Evolutionary conservation across 2,888 invertebrate species (phyloP), one percentile per base, ranked within the genome.

Genomic region (Thelaira solivaga): DNA sequence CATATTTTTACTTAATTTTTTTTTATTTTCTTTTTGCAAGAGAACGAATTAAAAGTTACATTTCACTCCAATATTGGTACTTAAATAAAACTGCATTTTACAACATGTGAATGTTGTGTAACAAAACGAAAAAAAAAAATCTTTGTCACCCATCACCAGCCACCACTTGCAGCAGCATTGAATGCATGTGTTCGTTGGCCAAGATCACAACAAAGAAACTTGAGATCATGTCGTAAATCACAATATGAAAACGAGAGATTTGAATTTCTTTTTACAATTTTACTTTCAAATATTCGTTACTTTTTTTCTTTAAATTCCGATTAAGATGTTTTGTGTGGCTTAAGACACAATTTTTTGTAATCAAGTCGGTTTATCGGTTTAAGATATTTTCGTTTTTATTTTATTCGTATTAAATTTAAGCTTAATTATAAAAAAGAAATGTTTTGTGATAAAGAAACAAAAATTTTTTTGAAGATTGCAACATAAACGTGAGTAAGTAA

Each of bases 211-310:
- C 81, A 82, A 82, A 82, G 86, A 85, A 86, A 86, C 74, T 78
- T 82, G 83, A 86, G 83, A 82, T 83, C 83, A 75, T 83, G 83
- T 81, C 82, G 83, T 86, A 86, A 86, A 86, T 86, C 86, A 86
- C 53, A 20, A 55, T 41, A 59, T 24, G 4, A 36, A 26, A 29
- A 39, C 31, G 22, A 49, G 29, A 41, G 49, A 61, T 22, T n/a
- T n/a, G n/a, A 51, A 45, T 47, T 59, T 31, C n/a, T 59, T 61
- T 49, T 24, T 34, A 68, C 22, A 62, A 49, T 41, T 49, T 34
- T 49, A 59, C 36, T 36, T 67, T 45, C 45, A 75, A 68, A 68
- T 47, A 31, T n/a, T 61, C 29, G 62, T 8, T 43, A 10, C 34
- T 53, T 61, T 24, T n/a, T 29, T 51, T 75, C 51, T 11, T 64